phyloP scores from a whole-genome alignment of 2,797 vertebrate species.

The Astyanax mexicanus region DNA sequence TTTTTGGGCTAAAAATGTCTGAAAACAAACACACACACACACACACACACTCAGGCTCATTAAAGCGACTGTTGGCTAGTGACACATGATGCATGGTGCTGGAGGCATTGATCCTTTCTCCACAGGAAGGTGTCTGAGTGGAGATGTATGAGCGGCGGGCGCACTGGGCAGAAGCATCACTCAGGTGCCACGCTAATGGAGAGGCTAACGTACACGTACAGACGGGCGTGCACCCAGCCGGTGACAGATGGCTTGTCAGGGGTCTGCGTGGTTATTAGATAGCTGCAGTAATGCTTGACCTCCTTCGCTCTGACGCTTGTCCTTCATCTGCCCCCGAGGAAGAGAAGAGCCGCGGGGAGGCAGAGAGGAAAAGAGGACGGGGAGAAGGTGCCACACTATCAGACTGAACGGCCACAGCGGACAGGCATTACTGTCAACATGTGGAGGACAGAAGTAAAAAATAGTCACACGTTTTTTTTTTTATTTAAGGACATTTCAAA shows the following conservation, averaged over 20 bases:
- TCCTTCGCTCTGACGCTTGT: constrained; percentile 43
- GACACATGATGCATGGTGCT: constrained; percentile 50
- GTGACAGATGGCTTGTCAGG: constrained; percentile 46
- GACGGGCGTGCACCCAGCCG: constrained; percentile 8
- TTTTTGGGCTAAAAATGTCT: background rate
- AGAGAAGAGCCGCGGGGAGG: constrained; percentile 17
- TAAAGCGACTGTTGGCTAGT: constrained; percentile 38
- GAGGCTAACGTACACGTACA: constrained; percentile 35
- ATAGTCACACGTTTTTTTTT: too few species aligned
- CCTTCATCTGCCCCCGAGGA: constrained; percentile 37
- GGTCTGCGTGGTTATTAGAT: constrained; percentile 47
- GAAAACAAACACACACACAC: constrained; percentile 24
- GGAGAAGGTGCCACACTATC: background rate
- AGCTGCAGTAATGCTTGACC: constrained; percentile 52
- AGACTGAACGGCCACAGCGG: background rate
- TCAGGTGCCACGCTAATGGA: constrained; percentile 54
- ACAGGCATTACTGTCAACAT: background rate
- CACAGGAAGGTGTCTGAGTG: constrained; percentile 49
- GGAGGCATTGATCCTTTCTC: constrained; percentile 47
- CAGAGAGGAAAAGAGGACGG: background rate
- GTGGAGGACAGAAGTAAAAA: background rate
- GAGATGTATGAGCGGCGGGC: constrained; percentile 50
- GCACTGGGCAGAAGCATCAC: constrained; percentile 51
- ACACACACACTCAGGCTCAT: constrained; percentile 35
- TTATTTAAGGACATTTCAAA: background rate